Base-by-base conservation (phyloP, 2,888 invertebrate genomes). In the Oeneis ivallda region DNA sequence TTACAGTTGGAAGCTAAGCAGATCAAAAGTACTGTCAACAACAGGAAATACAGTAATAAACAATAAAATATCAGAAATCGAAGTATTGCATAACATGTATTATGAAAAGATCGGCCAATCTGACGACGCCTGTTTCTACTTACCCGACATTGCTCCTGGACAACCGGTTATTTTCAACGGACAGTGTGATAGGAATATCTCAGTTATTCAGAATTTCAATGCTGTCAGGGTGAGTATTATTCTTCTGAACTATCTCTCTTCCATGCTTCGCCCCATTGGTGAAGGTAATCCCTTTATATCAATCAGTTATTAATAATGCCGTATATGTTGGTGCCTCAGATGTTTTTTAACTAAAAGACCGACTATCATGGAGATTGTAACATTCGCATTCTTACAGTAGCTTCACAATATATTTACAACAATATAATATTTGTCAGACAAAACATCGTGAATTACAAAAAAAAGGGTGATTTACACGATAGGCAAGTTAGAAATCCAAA, bases 1-100 rank as follows among this genome's bases (percentile, higher is more conserved):
- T 9, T 87, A 81, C 78, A 87, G 86, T 66, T 91, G 89, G 90
- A 89, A 89, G 64, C 79, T 92, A 0, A 87, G 91, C 66, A 81
- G 85, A 71, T 76, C 71, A 0, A 78, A 69, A 47, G 58, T 74
- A 37, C 71, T 87, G 0, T 75, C 82, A 0, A 0, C 63, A 50
- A 64, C 68, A 13, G 78, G 80, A 0, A 70, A 5, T 5, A 10
- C n/a, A 26, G 19, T 52, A 1, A 61, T 61, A 5, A 26, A 50
- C 41, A 32, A 52, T 3, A 75, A 71, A 1, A 80, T 85, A 17
- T 52, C 70, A 0, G 66, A 69, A 6, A 76, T 83, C n/a, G 68
- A 73, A 3, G 85, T 87, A 0, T 66, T 91, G 2, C 70, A 76
- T 6, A 72, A 86, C 7, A 62, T 62, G 4, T 91, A 88, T 70